Evolutionary conservation across 2,113 vertebrate species (phyloP).

Genomic region (Ramphastos sulfuratus): DNA sequence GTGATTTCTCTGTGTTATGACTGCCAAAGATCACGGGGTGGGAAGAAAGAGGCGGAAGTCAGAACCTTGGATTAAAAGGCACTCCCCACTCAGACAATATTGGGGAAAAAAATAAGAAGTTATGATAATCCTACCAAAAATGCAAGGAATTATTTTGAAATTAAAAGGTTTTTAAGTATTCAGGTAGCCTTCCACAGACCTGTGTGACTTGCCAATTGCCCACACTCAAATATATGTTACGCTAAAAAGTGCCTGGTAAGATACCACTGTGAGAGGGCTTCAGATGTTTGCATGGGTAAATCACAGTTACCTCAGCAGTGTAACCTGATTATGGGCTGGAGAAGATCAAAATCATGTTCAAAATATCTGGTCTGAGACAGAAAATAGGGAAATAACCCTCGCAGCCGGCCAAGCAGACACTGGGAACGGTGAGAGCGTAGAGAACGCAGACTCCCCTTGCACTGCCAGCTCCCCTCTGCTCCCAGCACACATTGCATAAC

Average conservation of each 20-base stretch:
- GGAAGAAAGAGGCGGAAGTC: not conserved
- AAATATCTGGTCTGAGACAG: not conserved
- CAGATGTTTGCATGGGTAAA: not conserved
- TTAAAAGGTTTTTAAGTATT: not conserved
- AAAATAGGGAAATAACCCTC: not conserved
- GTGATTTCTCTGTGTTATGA: constrained; percentile 6
- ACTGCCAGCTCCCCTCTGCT: not conserved
- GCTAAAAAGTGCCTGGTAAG: not conserved
- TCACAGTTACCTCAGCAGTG: not conserved
- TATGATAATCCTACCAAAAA: constrained; percentile 27
- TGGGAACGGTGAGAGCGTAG: fast-evolving
- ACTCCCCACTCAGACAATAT: not conserved
- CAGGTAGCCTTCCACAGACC: not conserved
- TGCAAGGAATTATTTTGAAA: not conserved
- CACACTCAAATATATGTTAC: not conserved
- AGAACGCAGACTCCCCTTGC: not conserved
- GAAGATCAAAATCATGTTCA: not conserved
- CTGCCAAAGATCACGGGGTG: not conserved
- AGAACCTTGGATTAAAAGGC: not conserved
- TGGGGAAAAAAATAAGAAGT: not conserved
- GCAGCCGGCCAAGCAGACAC: not conserved
- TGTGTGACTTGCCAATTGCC: not conserved
- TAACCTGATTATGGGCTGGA: not conserved
- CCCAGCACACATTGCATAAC: not conserved
- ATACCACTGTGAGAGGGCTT: not conserved